Percentiles rank a stretch among this genome's conserved stretches.
phyloP scores from a whole-genome alignment of 2,888 invertebrate genomes.

The Magallana nippona region DNA sequence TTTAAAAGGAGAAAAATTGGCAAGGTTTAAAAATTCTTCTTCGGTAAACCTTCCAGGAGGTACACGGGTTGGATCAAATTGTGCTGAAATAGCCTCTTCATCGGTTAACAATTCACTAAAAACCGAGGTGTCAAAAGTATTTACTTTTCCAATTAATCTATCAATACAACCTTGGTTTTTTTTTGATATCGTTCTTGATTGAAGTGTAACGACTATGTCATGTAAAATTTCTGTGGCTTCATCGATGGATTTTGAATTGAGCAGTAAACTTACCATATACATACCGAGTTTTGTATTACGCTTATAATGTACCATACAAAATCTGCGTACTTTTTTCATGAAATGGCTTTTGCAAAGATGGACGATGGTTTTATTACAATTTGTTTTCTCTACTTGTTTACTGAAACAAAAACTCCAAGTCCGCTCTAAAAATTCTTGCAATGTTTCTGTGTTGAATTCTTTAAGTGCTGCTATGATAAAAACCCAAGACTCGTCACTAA shows the following conservation, averaged over 20 bases:
- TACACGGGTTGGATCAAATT: background rate
- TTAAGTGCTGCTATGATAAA: background rate
- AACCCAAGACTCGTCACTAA: background rate
- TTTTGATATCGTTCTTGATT: no score
- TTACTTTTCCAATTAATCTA: no score
- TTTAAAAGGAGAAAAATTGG: background rate
- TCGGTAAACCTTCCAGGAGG: constrained; percentile 9
- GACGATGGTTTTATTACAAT: background rate
- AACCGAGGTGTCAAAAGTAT: no score
- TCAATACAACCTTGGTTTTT: no score
- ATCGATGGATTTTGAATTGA: constrained; percentile 2
- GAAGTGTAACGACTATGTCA: constrained; percentile 19
- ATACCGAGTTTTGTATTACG: background rate
- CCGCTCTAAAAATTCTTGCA: background rate
- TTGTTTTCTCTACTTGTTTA: background rate
- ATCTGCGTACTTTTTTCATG: constrained; percentile 28
- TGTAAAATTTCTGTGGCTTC: background rate
- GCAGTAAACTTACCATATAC: constrained; percentile 17
- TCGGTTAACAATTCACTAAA: no score
- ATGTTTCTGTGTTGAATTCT: background rate
- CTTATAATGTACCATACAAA: constrained; percentile 18
- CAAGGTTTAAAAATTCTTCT: constrained; percentile 1
- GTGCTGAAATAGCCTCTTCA: no score
- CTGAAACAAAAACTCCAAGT: background rate
- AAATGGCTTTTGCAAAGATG: constrained; percentile 10